phyloP scores from a whole-genome alignment of 1,140 invertebrate genomes.

The Sycobia sp. region DNA sequence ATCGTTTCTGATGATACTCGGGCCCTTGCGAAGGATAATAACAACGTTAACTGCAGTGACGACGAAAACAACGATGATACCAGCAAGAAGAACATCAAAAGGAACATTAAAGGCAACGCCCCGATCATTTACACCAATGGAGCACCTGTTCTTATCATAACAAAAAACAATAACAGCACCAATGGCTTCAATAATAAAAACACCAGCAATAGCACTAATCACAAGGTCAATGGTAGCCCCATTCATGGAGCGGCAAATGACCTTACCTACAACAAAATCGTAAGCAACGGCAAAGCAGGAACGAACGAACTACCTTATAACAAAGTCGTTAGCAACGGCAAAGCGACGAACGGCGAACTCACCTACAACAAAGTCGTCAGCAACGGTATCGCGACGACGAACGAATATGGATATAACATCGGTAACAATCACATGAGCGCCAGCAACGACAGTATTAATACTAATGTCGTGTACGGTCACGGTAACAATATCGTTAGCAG shows the following conservation, averaged over 20 bases:
- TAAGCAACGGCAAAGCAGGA: not conserved
- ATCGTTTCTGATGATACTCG: conserved; percentile 8
- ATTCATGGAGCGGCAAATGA: not conserved
- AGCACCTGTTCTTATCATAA: not conserved
- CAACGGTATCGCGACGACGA: not conserved
- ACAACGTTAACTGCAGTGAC: conserved; percentile 19
- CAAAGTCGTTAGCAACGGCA: conserved; percentile 14
- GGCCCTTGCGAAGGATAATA: not conserved
- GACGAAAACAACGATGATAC: conserved; percentile 15
- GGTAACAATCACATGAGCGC: not conserved
- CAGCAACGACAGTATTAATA: conserved; percentile 18
- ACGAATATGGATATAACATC: not conserved
- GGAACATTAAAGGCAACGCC: not conserved
- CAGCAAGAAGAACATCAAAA: conserved; percentile 7
- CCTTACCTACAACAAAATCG: not conserved
- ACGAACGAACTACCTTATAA: conserved; percentile 3
- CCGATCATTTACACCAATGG: not conserved
- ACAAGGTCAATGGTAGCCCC: not conserved
- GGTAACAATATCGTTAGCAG: conserved; percentile 29
- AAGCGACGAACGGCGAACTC: not conserved
- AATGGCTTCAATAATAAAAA: not conserved
- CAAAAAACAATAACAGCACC: not conserved
- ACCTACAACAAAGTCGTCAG: conserved; percentile 4
- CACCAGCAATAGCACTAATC: not conserved
- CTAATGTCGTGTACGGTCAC: conserved; percentile 31